Evolutionary conservation across 2,797 vertebrate genomes (phyloP), one percentile per base, ranked within the genome.

Genomic region (Octomys mimax): DNA sequence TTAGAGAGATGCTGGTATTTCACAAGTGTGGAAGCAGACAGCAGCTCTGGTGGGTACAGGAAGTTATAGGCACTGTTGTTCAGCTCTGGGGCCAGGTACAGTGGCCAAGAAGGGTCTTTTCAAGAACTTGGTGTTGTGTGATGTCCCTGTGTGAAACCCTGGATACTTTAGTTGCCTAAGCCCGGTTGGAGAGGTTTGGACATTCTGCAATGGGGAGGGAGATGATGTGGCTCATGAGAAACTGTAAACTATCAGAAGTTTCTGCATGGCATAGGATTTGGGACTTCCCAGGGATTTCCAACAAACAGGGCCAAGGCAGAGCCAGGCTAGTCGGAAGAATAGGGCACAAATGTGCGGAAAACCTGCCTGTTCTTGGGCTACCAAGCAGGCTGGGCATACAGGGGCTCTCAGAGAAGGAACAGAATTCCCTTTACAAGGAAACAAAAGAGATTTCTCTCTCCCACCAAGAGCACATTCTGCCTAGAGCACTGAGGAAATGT

Each of bases 171-270:
- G 13, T 81, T 87, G 11, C 28, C 0, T 46, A 21, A 36, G 21
- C 22, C 21, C 61, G 39, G 46, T 80, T 28, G 31, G 92, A 26
- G 39, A 92, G 42, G 46, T 87, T 92, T 33, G 5, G 79, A 54
- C 57, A 2, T 52, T 94, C 33, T 87, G 66, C 91, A 77, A 52
- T 84, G 59, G 10, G 91, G 21, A 70, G 64, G 42, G 89, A 95
- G 46, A 85, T 91, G 16, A 21, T 2, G 28, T n/a, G 31, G 70
- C 31, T 28, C 5, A 13, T 28, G 57, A 28, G 57, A 88, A 81
- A 61, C 31, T 21, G 54, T 36, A 62, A 78, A n/a, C 36, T 16
- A 3, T 52, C 66, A 64, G 26, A 42, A 57, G 22, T 24, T 42
- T 66, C n/a, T 77, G 62, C 16, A 28, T 49, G 6, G 42, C 61